A percentile compares a stretch with the other conserved stretches of the same genome.
phyloP scores from a whole-genome alignment of 2,113 vertebrate genomes.

The Lota lota region DNA sequence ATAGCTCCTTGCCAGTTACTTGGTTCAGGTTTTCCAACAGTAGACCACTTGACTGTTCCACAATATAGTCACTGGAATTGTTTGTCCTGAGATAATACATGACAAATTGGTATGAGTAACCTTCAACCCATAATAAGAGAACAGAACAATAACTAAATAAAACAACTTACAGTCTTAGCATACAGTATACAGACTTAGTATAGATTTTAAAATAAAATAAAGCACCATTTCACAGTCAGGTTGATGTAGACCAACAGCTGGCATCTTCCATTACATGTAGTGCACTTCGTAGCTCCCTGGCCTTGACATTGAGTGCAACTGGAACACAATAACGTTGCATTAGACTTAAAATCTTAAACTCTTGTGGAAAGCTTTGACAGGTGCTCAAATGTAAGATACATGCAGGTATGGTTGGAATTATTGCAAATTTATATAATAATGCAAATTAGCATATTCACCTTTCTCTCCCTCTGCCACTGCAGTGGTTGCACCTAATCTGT shows the following conservation, averaged over 20 bases:
- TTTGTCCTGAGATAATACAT: constrained; percentile 50
- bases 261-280: constrained; percentile 57
- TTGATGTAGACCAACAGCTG: constrained; percentile 67
- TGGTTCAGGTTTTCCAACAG: constrained; percentile 48
- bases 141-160: background rate
- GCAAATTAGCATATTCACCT: constrained; percentile 55
- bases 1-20: constrained; percentile 68
- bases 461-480: constrained; percentile 64
- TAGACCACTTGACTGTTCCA: constrained; percentile 59
- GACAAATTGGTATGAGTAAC: background rate
- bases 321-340: constrained; percentile 18
- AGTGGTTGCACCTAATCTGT: constrained; percentile 60
- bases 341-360: background rate
- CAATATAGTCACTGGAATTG: constrained; percentile 53
- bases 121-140: background rate
- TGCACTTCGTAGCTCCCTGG: constrained; percentile 46
- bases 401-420: too few species aligned
- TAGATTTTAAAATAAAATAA: constrained; percentile 1
- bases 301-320: constrained; percentile 63
- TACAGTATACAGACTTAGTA: background rate
- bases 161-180: background rate
- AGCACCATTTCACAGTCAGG: constrained; percentile 71
- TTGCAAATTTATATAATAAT: background rate
- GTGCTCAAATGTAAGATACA: too few species aligned
- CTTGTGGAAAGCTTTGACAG: too few species aligned